Conservation (phyloP, 2,113 vertebrate genomes). For the Carlito syrichta region DNA sequence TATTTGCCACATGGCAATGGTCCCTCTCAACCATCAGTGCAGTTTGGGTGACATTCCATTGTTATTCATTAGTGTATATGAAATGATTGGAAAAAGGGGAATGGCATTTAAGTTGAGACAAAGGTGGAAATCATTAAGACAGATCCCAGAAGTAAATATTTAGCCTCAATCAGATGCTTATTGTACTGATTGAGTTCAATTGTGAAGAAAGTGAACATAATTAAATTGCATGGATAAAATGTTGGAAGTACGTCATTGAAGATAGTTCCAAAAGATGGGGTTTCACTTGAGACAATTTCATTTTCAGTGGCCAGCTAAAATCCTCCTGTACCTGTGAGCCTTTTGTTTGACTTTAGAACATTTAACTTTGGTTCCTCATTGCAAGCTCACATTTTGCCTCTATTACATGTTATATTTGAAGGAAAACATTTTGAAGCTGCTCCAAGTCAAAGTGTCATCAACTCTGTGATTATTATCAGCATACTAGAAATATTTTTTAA, state of each 20-base stretch:
- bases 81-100: neutral
- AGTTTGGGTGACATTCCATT: neutral
- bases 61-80: neutral
- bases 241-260: neutral
- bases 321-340: neutral
- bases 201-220: neutral
- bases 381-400: neutral
- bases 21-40: neutral
- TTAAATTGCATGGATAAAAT: neutral
- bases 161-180: neutral
- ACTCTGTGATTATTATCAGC: neutral
- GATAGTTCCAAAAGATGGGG: neutral
- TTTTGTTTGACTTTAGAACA: neutral
- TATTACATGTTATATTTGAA: neutral
- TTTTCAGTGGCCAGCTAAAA: neutral
- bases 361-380: neutral
- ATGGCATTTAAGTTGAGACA: neutral
- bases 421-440: neutral
- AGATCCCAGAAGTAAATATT: neutral
- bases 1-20: neutral
- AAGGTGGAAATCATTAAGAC: neutral
- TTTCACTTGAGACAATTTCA: neutral
- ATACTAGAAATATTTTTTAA: neutral
- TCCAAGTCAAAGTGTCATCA: neutral
- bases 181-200: neutral